A percentile compares a stretch with the other conserved stretches of the same genome.
Conservation (phyloP, 1,140 invertebrate genomes). For the Linepithema humile region DNA sequence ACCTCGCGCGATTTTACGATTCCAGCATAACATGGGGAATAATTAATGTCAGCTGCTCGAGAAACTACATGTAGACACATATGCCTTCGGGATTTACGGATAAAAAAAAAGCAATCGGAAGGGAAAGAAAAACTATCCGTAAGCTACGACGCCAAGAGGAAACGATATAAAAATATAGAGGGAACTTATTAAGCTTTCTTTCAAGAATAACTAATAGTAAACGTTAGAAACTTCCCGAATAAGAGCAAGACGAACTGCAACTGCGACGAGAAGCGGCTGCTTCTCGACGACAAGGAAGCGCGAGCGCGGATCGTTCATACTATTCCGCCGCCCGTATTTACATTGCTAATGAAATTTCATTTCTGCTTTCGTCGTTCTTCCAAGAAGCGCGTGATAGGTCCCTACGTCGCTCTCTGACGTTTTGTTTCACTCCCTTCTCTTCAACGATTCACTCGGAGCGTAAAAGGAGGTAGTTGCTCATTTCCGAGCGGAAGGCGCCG, state of each 20-base stretch:
- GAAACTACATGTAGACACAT: not conserved
- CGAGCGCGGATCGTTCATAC: not conserved
- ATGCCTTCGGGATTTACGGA: not conserved
- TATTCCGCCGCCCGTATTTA: slow-evolving; percentile 52
- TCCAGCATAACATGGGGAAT: not conserved
- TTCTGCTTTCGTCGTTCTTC: slow-evolving; percentile 36
- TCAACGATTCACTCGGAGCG: slow-evolving; percentile 12
- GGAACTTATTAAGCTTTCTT: not conserved
- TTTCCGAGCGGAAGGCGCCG: not conserved
- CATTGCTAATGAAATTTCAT: slow-evolving; percentile 75
- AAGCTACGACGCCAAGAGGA: not conserved
- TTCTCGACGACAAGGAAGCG: not conserved
- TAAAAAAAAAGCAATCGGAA: not conserved
- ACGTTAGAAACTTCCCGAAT: slow-evolving; percentile 8
- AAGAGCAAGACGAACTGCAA: not conserved
- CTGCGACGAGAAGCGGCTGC: not conserved
- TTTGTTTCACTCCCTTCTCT: not conserved
- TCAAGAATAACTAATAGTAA: not conserved
- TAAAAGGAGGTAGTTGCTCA: slow-evolving; percentile 27
- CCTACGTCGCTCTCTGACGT: not conserved
- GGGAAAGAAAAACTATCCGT: not conserved
- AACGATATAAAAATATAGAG: not conserved
- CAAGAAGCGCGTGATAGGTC: not conserved
- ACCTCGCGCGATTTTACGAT: not conserved
- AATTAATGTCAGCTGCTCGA: not conserved